These are phyloP conservation scores for Pseudomyrmex cubaensis DNA, from an alignment of 1,140 invertebrate genomes.

Conservation along the genomic window DNA sequence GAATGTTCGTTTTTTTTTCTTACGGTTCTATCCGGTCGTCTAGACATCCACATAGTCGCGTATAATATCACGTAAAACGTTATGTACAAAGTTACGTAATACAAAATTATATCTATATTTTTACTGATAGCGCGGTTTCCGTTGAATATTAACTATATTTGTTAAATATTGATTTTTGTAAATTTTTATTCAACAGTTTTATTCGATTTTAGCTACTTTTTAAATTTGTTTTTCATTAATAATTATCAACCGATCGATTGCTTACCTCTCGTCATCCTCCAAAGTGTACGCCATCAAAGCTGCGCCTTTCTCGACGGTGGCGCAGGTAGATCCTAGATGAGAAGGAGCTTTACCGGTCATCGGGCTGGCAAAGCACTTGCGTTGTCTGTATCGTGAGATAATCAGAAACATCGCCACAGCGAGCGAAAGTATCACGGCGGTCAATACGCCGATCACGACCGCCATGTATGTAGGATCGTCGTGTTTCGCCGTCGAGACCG, in stretches of 20 bases:
- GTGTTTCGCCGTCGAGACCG: constrained; percentile 88
- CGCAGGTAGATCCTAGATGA: constrained; percentile 84
- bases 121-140: no score
- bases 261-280: constrained; percentile 84
- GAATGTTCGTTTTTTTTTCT: background rate
- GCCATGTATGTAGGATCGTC: constrained; percentile 92
- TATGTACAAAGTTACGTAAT: background rate
- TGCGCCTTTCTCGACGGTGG: constrained; percentile 85
- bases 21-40: background rate
- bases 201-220: background rate
- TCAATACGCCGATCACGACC: constrained; percentile 92
- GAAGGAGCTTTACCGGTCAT: constrained; percentile 88
- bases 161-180: background rate
- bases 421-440: constrained; percentile 91
- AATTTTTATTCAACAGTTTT: background rate
- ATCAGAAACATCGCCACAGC: constrained; percentile 91
- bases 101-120: background rate
- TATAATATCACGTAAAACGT: background rate
- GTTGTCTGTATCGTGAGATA: constrained; percentile 90
- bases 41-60: background rate
- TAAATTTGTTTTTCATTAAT: constrained; percentile 10
- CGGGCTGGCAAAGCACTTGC: constrained; percentile 91
- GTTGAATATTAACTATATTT: background rate
- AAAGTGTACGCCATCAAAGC: constrained; percentile 84
- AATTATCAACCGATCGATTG: background rate